These are phyloP conservation scores for Oenanthe oenanthe DNA, from an alignment of 2,113 vertebrate species.

Conservation along the genomic window DNA sequence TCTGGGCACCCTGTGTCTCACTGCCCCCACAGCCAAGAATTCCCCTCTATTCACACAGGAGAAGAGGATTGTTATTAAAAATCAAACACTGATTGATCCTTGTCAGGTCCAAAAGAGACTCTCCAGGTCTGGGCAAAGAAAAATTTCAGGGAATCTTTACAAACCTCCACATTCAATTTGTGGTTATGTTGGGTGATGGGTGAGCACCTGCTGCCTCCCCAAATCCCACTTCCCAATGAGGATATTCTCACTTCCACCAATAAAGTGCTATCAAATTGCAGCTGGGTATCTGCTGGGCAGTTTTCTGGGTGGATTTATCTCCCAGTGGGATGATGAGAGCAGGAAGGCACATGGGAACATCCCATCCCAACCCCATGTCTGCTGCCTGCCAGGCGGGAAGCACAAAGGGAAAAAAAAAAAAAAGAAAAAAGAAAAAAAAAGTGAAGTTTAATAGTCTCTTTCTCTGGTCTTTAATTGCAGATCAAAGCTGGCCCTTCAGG, in stretches of 20 bases:
- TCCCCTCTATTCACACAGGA: not conserved
- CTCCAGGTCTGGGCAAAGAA: too few species aligned
- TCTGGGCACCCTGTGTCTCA: not conserved
- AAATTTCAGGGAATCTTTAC: too few species aligned
- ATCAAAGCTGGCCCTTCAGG: slow-evolving; percentile 23
- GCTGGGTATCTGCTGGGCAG: not conserved
- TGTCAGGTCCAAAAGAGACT: too few species aligned
- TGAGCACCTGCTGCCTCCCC: not conserved
- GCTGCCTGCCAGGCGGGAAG: fast-evolving
- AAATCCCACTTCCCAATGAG: not conserved
- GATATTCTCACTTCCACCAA: not conserved
- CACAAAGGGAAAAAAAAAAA: not conserved
- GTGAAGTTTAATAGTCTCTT: slow-evolving; percentile 55
- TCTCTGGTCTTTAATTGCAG: slow-evolving; percentile 4
- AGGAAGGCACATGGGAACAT: fast-evolving
- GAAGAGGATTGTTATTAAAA: not conserved
- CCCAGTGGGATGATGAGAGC: not conserved
- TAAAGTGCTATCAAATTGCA: fast-evolving
- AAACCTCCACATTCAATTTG: not conserved
- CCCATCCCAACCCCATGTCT: fast-evolving
- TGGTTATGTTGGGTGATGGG: fast-evolving
- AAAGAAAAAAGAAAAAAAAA: not conserved
- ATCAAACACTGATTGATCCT: too few species aligned
- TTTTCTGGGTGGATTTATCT: not conserved
- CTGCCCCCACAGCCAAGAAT: not conserved